Conservation (phyloP, 2,797 vertebrate genomes). For the Enteromius anoplus region DNA sequence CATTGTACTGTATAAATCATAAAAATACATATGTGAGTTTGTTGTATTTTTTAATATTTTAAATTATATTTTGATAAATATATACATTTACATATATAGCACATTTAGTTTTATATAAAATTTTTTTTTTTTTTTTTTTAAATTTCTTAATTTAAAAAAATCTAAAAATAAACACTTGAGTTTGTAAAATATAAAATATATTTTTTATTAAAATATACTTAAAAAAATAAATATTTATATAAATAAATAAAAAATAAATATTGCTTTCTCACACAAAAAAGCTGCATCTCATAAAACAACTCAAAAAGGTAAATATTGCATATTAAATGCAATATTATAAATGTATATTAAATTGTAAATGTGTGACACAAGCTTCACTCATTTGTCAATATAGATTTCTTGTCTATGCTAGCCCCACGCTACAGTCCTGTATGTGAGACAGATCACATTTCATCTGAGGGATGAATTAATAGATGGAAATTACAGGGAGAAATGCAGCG, state of each 20-base stretch:
- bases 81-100: too few species aligned
- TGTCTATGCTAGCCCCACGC: neutral
- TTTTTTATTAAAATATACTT: neutral
- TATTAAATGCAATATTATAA: neutral
- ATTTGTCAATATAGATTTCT: neutral
- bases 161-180: too few species aligned
- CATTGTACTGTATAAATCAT: too few species aligned
- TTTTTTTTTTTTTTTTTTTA: too few species aligned
- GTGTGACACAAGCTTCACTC: neutral
- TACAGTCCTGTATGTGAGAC: neutral
- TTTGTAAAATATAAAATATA: neutral
- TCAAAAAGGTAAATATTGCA: neutral
- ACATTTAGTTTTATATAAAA: too few species aligned
- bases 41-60: too few species aligned
- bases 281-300: neutral
- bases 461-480: constrained; percentile 25
- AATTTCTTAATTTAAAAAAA: too few species aligned
- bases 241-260: neutral
- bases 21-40: too few species aligned
- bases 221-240: neutral
- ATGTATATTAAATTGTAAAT: neutral
- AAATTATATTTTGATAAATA: too few species aligned
- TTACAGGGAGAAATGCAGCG: constrained; percentile 6
- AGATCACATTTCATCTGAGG: constrained; percentile 13
- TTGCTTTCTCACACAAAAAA: neutral